These are phyloP conservation scores for Drosophila grimshawi DNA, from an alignment of 1,140 invertebrate genomes.

Conservation along the genomic window DNA sequence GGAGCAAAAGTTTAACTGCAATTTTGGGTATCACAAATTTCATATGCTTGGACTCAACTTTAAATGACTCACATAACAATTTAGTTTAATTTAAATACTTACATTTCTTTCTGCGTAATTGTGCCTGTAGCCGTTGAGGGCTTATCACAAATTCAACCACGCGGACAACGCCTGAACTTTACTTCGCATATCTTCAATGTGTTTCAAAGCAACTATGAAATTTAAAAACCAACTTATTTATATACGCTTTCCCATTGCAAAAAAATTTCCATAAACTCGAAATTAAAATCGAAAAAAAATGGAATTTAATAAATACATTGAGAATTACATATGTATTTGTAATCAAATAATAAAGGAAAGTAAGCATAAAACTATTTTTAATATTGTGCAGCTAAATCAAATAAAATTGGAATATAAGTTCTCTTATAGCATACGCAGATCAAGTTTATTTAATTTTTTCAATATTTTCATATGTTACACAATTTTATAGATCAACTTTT, in stretches of 20 bases:
- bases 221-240: not conserved
- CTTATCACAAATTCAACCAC: constrained; percentile 29
- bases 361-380: too few relatives aligned
- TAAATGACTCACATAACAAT: too few relatives aligned
- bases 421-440: too few relatives aligned
- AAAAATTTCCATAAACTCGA: not conserved
- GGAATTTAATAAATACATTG: not conserved
- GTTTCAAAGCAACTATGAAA: not conserved
- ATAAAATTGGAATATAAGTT: too few relatives aligned
- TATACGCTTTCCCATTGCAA: not conserved
- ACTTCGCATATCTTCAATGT: constrained; percentile 13
- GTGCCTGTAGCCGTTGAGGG: not conserved
- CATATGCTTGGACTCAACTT: too few relatives aligned
- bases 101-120: not conserved
- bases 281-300: not conserved
- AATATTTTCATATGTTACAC: not conserved
- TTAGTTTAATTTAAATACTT: not conserved
- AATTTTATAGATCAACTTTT: not conserved
- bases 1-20: not conserved
- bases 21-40: too few relatives aligned
- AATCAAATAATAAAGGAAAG: too few relatives aligned
- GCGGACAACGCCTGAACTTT: constrained; percentile 23
- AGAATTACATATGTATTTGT: too few relatives aligned
- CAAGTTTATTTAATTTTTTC: too few relatives aligned
- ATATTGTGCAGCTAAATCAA: too few relatives aligned